Evolutionary conservation across 2,888 invertebrate genomes (phyloP).

Genomic region (Latrodectus hesperus): DNA sequence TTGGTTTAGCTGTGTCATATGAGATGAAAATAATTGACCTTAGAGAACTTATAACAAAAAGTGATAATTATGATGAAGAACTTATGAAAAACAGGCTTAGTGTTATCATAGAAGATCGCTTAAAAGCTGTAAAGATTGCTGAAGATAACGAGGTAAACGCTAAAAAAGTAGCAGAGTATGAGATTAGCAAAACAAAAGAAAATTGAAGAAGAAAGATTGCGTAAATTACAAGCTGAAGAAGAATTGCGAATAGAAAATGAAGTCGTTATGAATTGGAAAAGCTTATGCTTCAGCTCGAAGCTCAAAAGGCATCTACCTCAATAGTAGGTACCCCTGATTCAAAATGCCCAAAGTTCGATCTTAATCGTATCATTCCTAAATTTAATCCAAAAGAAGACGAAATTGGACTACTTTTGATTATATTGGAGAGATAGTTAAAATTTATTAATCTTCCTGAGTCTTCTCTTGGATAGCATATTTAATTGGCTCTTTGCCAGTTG

Average conservation of each 20-base stretch:
- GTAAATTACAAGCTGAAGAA: not conserved
- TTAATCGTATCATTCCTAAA: not conserved
- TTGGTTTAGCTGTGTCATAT: not conserved
- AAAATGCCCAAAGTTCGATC: not conserved
- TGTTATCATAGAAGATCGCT: not conserved
- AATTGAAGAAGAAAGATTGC: not conserved
- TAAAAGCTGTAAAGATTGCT: not conserved
- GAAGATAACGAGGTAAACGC: no score
- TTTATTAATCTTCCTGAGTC: not conserved
- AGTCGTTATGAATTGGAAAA: not conserved
- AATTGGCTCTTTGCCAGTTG: not conserved
- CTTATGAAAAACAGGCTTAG: not conserved
- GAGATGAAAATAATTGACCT: not conserved
- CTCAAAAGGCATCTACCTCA: not conserved
- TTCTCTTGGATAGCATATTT: not conserved
- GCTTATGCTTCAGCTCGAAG: not conserved
- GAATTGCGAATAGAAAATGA: not conserved
- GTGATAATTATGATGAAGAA: not conserved
- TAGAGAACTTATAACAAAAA: not conserved
- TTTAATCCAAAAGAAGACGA: not conserved
- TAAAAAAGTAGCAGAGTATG: not conserved
- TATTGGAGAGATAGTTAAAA: not conserved
- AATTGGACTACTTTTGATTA: not conserved
- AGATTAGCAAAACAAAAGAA: not conserved
- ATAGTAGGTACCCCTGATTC: not conserved